Evolutionary conservation across 2,797 vertebrate species (phyloP), one percentile per base, ranked within the genome.

Genomic region (Pempheris klunzingeri): DNA sequence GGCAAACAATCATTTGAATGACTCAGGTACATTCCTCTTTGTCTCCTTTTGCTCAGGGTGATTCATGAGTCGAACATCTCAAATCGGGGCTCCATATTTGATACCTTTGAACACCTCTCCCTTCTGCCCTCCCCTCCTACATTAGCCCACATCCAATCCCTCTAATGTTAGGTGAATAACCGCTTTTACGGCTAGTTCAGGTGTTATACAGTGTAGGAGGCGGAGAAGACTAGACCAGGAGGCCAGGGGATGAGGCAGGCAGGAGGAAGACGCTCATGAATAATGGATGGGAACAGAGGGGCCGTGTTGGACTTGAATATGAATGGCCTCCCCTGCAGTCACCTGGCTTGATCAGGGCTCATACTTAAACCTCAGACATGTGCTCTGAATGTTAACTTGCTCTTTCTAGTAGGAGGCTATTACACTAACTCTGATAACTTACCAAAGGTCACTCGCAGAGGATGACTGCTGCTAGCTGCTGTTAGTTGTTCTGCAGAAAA

Each of bases 261-360:
- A 70, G 61, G 67, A 80, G 71, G 71, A 85, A 69, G 63, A 74
- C 52, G 69, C 74, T 81, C 78, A 92, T 92, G 88, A 91, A 93
- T 93, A 90, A 91, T 91, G 74, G 78, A 92, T 88, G 66, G 54
- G 4, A 79, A 78, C 90, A 83, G 86, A 89, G 85, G 77, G 84
- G 67, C 74, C 9, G 73, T 85, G 88, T 88, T 88, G 71, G 78
- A 57, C 75, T 82, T 88, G 88, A 91, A 92, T 92, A 91, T 83
- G 86, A 90, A 92, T 91, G 83, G 82, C 78, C 87, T 90, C 71
- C 86, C 88, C 88, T 86, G 91, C 86, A 89, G 91, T 90, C 87
- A 91, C 85, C 82, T 87, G 86, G 77, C 74, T 78, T 85, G 84
- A 89, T 88, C 77, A 32, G 32, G 75, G 70, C 87, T 88, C 77